Conservation (phyloP, 2,797 vertebrate species). For the Ptychadena robeensis region DNA sequence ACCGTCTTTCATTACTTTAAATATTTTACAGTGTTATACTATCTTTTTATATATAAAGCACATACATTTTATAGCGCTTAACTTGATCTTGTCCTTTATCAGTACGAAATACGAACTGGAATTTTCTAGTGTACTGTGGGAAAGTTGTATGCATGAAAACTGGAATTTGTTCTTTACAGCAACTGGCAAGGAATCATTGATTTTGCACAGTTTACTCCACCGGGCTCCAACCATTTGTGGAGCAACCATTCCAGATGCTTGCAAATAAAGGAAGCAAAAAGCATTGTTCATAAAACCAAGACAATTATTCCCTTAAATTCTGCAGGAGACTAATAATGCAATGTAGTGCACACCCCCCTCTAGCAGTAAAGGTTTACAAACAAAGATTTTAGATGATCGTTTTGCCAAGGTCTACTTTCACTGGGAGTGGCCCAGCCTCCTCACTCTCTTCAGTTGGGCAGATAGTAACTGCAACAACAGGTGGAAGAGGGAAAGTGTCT, state of each 20-base stretch:
- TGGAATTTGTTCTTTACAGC: not conserved
- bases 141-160: slow-evolving; percentile 27
- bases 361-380: slow-evolving; percentile 44
- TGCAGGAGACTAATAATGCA: slow-evolving; percentile 25
- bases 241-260: slow-evolving; percentile 48
- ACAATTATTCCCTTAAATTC: slow-evolving; percentile 50
- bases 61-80: not conserved
- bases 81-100: slow-evolving; percentile 1
- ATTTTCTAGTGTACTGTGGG: not conserved
- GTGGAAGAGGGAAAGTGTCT: slow-evolving; percentile 78
- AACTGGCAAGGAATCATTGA: slow-evolving; percentile 12
- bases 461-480: slow-evolving; percentile 80
- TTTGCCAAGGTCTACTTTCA: slow-evolving; percentile 93
- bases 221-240: slow-evolving; percentile 7
- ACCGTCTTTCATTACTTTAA: not conserved
- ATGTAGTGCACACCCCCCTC: slow-evolving; percentile 31
- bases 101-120: slow-evolving; percentile 1
- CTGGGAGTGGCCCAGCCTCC: slow-evolving; percentile 85
- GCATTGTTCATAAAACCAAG: slow-evolving; percentile 52
- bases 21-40: not conserved
- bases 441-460: slow-evolving; percentile 77
- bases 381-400: slow-evolving; percentile 81
- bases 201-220: slow-evolving; percentile 14
- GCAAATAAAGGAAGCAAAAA: slow-evolving; percentile 58
- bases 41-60: not conserved